Percentiles rank a stretch among this genome's conserved stretches.
Evolutionary conservation across 2,113 vertebrate genomes (phyloP).

Genomic region (Chunga burmeisteri): DNA sequence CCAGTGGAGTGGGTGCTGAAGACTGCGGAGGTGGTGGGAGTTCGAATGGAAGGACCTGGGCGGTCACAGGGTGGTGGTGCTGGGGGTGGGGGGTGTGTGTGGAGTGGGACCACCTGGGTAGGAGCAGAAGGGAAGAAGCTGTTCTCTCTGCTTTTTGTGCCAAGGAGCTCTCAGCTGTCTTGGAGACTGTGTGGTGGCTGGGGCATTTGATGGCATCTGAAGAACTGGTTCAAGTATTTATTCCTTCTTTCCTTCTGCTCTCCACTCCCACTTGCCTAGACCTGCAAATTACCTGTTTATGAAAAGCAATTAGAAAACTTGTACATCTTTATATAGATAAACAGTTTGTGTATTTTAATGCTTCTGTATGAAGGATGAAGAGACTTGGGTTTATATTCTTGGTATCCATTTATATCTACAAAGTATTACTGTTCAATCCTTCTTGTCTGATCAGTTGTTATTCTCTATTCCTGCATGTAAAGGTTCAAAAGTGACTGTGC

Average conservation of each 20-base stretch:
- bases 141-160: neutral
- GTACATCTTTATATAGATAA: neutral
- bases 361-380: neutral
- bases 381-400: neutral
- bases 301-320: neutral
- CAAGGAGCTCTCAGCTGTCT: neutral
- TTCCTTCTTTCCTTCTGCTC: neutral
- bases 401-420: neutral
- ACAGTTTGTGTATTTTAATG: neutral
- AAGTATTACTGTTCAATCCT: neutral
- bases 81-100: no score
- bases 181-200: neutral
- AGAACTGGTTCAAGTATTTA: neutral
- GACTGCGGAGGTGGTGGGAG: neutral
- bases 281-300: neutral
- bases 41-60: neutral
- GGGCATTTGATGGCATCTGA: neutral
- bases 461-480: neutral
- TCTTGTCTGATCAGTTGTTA: neutral
- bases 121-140: neutral
- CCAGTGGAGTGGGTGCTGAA: neutral
- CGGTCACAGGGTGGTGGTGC: accelerated
- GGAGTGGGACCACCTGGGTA: neutral
- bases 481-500: neutral
- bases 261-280: neutral